Evolutionary conservation across 2,888 invertebrate genomes (phyloP).

Genomic region (Drosophila paranaensis): DNA sequence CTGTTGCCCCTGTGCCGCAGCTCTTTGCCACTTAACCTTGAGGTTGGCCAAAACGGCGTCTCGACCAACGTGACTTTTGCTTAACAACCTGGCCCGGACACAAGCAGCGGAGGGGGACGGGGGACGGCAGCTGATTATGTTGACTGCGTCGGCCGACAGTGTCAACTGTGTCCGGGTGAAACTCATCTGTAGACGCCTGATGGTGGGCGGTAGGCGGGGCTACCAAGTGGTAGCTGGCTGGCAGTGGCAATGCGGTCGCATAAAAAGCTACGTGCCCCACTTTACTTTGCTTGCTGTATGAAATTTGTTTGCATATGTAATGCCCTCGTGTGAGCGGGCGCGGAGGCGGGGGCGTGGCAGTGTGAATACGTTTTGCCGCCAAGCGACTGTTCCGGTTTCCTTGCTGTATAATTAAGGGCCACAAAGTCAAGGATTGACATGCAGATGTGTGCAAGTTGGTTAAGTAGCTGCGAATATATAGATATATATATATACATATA

Average conservation of each 20-base stretch:
- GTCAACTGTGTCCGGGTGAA: constrained; percentile 64
- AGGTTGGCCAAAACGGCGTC: constrained; percentile 47
- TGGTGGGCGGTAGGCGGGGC: constrained; percentile 17
- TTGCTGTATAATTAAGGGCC: constrained; percentile 62
- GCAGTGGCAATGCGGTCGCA: constrained; percentile 47
- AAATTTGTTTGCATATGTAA: constrained; percentile 67
- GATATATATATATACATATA: background rate
- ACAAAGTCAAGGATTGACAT: constrained; percentile 66
- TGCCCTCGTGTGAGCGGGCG: constrained; percentile 18
- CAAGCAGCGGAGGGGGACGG: constrained; percentile 1
- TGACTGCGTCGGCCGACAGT: constrained; percentile 34
- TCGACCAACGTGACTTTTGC: constrained; percentile 65
- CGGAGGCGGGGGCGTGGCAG: constrained; percentile 15
- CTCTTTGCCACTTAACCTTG: constrained; percentile 64
- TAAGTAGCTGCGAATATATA: constrained; percentile 37
- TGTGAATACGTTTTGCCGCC: constrained; percentile 31
- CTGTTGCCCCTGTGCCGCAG: constrained; percentile 10
- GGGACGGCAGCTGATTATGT: background rate
- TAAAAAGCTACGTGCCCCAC: constrained; percentile 63
- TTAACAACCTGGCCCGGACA: constrained; percentile 51
- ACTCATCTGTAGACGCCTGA: constrained; percentile 18
- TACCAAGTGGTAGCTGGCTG: background rate
- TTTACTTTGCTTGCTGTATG: constrained; percentile 40
- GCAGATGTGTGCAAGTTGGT: constrained; percentile 39
- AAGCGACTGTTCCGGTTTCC: constrained; percentile 56